phyloP scores from a whole-genome alignment of 1,140 invertebrate genomes.

The Anagrus nilaparvatae region DNA sequence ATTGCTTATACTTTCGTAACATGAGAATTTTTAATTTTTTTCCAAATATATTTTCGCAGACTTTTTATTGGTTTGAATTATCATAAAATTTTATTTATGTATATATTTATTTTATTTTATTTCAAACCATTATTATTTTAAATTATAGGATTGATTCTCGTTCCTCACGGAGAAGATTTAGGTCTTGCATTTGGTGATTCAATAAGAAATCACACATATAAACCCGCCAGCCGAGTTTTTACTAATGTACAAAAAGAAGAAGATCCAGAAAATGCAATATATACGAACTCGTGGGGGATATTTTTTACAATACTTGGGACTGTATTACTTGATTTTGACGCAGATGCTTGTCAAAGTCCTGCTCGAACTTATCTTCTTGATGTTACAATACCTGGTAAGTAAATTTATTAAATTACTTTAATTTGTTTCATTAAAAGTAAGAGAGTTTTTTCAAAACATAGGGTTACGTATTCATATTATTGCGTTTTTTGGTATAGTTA shows the following conservation, averaged over 20 bases:
- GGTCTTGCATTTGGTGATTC: conserved; percentile 72
- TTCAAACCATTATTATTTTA: neutral
- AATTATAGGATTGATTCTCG: conserved; percentile 64
- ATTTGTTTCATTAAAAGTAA: neutral
- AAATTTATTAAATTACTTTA: neutral
- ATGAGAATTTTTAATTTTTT: no score
- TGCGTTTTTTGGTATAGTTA: neutral
- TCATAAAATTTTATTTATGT: no score
- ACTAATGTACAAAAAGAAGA: conserved; percentile 31
- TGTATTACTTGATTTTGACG: conserved; percentile 88
- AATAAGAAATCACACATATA: conserved; percentile 35
- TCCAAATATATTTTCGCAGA: no score
- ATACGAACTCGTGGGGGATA: conserved; percentile 73
- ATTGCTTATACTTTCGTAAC: no score
- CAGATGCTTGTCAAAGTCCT: conserved; percentile 92
- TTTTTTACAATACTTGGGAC: conserved; percentile 90
- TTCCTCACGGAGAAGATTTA: conserved; percentile 81
- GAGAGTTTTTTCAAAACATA: neutral
- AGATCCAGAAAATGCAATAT: conserved; percentile 9
- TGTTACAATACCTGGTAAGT: conserved; percentile 72
- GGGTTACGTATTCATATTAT: no score
- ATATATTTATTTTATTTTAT: no score
- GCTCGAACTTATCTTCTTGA: conserved; percentile 86
- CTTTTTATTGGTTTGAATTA: no score
- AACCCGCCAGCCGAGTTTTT: conserved; percentile 31